Base-by-base conservation (phyloP, 2,797 vertebrate species). In the Hylomyscus alleni region DNA sequence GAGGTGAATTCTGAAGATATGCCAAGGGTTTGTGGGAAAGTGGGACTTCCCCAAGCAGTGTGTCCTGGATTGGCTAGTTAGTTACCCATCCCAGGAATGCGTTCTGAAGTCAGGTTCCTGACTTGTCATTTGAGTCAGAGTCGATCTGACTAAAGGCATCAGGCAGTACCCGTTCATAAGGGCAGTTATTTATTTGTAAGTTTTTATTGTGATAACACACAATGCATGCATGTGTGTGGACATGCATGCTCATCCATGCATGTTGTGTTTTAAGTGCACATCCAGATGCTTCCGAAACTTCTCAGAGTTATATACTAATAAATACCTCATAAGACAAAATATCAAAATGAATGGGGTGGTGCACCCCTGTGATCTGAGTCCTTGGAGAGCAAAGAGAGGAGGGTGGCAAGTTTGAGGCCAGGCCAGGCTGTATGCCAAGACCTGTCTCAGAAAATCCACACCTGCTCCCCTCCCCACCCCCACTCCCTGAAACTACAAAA, bases 1-100 rank as follows among this genome's bases (percentile, higher is more conserved):
- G n/a, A n/a, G n/a, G n/a, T n/a, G n/a, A n/a, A n/a, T n/a, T n/a
- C n/a, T n/a, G n/a, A n/a, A n/a, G n/a, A n/a, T n/a, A n/a, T n/a
- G 31, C 50, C 73, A 0, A 40, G 29, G 22, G 6, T 9, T 65
- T 47, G 14, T 47, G 37, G 47, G 14, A 47, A 19, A 37, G 72
- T 13, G 50, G 34, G 31, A 29, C 62, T 84, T 88, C 26, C 60
- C 60, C 1, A 24, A 84, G 56, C 6, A 29, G 26, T 1, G 9
- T 1, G 19, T 60, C 37, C 7, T 12, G 11, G 17, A 19, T 54
- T 17, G 40, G 67, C 2, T 0, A 54, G 34, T 69, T n/a, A n/a
- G 15, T 81, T 37, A 1, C 19, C 37, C 1, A 19, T 3, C 65
- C 34, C 4, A 1, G 22, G 44, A 29, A 24, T 15, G 0, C 13